A percentile compares a stretch with the other conserved stretches of the same genome.
Evolutionary conservation across 1,140 invertebrate genomes (phyloP).

Genomic region (Streblospio benedicti): DNA sequence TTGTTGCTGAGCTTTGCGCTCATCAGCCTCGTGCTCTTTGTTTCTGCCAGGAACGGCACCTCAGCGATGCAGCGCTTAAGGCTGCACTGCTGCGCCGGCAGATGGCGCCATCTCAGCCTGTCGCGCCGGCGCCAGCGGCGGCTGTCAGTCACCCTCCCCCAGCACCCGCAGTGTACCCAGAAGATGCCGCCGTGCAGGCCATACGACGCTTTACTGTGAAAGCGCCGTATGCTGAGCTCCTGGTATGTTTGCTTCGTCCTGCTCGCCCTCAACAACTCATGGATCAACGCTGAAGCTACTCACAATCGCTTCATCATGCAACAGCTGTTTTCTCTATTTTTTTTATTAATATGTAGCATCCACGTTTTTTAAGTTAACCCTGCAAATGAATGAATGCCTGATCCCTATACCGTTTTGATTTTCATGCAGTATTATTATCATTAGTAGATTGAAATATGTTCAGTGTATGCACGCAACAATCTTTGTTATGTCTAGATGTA

Average conservation of each 20-base stretch:
- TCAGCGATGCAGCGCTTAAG: conserved; percentile 34
- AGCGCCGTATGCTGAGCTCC: conserved; percentile 36
- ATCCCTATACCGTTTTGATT: no score
- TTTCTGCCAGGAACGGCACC: conserved; percentile 43
- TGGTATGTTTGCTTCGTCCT: conserved; percentile 31
- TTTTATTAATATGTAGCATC: no score
- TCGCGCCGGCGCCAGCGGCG: conserved; percentile 15
- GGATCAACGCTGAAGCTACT: no score
- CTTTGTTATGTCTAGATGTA: no score
- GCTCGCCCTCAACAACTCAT: no score
- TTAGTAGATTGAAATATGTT: no score
- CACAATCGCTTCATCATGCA: no score
- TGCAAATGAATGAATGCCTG: no score
- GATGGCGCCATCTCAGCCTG: conserved; percentile 21
- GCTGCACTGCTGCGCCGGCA: conserved; percentile 27
- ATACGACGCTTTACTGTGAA: conserved; percentile 36
- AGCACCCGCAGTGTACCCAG: conserved; percentile 28
- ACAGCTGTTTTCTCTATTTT: no score
- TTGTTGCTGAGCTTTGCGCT: background rate
- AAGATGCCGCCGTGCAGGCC: conserved; percentile 43
- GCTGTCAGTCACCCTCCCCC: conserved; percentile 18
- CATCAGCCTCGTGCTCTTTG: background rate
- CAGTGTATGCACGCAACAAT: no score
- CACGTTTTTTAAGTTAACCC: no score
- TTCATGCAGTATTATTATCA: no score